A percentile compares a stretch with the other conserved stretches of the same genome.
Conservation (phyloP, 2,113 vertebrate genomes). For the Aplodontia rufa region DNA sequence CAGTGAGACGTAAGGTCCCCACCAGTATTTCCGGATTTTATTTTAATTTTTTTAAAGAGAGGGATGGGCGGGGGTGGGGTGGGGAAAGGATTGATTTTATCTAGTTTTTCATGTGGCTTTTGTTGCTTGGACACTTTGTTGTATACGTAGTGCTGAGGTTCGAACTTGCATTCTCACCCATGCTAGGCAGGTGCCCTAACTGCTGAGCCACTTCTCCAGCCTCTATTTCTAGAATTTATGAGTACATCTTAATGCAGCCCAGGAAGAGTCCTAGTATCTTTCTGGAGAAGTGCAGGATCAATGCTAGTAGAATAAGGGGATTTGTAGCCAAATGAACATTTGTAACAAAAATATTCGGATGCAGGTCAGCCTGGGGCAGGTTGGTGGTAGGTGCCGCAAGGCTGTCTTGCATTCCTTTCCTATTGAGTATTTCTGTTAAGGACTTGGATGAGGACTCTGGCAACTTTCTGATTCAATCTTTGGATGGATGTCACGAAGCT, state of each 20-base stretch:
- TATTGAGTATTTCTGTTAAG: not conserved
- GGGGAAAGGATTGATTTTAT: too few species aligned
- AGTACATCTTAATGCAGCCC: not conserved
- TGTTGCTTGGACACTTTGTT: too few species aligned
- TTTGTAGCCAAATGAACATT: not conserved
- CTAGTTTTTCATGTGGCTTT: too few species aligned
- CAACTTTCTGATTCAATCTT: not conserved
- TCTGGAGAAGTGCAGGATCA: not conserved
- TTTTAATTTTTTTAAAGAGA: too few species aligned
- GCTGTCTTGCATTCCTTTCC: not conserved
- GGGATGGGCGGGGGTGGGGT: too few species aligned
- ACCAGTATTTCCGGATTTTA: not conserved
- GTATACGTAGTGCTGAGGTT: too few species aligned
- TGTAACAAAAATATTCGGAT: not conserved
- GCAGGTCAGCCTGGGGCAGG: not conserved
- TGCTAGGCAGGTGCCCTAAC: too few species aligned
- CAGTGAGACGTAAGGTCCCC: too few species aligned
- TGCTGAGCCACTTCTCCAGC: too few species aligned
- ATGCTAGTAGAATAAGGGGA: not conserved
- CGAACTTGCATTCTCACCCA: too few species aligned
- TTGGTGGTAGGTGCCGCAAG: not conserved
- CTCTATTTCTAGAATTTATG: too few species aligned
- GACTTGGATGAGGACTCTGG: not conserved
- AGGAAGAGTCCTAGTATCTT: not conserved
- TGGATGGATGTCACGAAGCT: not conserved